Percentiles rank a stretch among this genome's conserved stretches.
These are phyloP conservation scores for Otus sunia DNA, from an alignment of 2,113 vertebrate genomes.

Conservation along the genomic window DNA sequence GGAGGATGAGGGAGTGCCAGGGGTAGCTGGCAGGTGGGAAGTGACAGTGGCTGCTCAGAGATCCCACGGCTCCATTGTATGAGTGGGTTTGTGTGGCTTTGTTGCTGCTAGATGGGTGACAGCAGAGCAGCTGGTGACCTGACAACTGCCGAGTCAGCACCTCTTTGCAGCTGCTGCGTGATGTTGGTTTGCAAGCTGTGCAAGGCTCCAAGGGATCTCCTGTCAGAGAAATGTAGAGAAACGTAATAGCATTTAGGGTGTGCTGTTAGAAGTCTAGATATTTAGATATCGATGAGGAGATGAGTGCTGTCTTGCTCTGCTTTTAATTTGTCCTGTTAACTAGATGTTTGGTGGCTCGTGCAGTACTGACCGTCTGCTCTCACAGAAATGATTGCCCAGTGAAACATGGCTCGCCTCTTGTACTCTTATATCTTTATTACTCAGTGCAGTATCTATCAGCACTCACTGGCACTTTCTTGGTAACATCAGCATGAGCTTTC, in stretches of 20 bases:
- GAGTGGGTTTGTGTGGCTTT: not conserved
- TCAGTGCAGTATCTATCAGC: not conserved
- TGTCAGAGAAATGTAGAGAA: no score
- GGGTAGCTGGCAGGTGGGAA: not conserved
- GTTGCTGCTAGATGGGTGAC: not conserved
- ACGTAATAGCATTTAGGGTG: not conserved
- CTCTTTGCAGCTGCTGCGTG: not conserved
- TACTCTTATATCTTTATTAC: not conserved
- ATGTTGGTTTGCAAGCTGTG: not conserved
- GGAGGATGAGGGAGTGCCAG: no score
- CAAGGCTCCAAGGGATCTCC: not conserved
- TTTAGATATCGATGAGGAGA: not conserved
- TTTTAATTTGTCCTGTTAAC: not conserved
- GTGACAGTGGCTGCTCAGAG: not conserved
- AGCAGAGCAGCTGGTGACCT: not conserved
- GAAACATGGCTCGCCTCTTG: not conserved
- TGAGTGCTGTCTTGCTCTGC: not conserved
- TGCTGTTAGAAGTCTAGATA: not conserved
- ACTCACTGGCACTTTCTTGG: not conserved
- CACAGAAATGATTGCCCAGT: not conserved
- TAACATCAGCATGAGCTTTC: not conserved
- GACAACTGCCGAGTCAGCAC: not conserved
- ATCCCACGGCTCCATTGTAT: fast-evolving
- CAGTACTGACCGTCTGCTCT: not conserved
- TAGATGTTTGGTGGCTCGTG: not conserved